Conservation (phyloP, 92 coral and sea anemone species). For the Desmophyllum pertusum region DNA sequence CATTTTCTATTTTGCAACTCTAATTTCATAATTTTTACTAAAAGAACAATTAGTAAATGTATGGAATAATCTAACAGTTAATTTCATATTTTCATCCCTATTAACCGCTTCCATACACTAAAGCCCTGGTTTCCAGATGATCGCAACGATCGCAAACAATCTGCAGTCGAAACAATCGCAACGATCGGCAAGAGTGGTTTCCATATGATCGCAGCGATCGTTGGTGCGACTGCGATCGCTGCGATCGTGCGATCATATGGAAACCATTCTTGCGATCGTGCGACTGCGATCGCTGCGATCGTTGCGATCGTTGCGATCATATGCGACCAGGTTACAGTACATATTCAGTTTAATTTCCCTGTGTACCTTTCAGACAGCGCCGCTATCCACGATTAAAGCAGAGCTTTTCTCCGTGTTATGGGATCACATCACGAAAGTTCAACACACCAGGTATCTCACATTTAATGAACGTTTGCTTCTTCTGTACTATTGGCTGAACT, state of each 20-base stretch:
- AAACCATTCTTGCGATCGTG: no score
- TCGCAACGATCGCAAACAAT: no score
- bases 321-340: no score
- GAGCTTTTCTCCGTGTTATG: constrained; percentile 57
- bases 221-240: no score
- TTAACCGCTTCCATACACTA: background rate
- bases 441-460: constrained; percentile 47
- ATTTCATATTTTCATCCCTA: background rate
- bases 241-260: no score
- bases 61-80: background rate
- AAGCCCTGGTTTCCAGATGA: no score
- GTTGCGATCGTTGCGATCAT: no score
- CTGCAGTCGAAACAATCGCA: no score
- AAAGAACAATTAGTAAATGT: background rate
- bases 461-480: background rate
- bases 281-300: no score
- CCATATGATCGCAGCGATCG: no score
- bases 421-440: constrained; percentile 58
- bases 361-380: background rate
- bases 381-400: constrained; percentile 11
- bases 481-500: background rate
- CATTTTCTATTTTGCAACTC: background rate
- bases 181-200: no score
- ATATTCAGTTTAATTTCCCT: no score
- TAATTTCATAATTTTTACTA: background rate